Evolutionary conservation across 2,113 vertebrate species (phyloP), one percentile per base, ranked within the genome.

Genomic region (Thunnus maccoyii): DNA sequence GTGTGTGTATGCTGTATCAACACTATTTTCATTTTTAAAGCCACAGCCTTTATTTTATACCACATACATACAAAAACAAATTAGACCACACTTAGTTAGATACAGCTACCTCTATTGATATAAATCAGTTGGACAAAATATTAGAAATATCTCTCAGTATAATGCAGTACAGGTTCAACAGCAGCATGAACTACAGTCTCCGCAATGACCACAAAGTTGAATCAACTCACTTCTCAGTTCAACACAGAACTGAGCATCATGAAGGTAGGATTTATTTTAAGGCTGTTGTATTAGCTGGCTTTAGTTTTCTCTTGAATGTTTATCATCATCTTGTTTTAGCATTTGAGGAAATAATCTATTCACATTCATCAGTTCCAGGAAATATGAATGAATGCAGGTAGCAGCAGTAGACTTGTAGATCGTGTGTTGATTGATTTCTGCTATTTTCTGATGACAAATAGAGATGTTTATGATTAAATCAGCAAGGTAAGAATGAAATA

Each of bases 311-410:
- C 7, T 41, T 2, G 9, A 41, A 6, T 41, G 36, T 9, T 41
- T 18, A 25, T 72, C 2, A 72, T 41, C 5, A 27, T n/a, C 50
- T 6, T 72, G 17, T 27, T 14, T 57, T 1, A 9, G 20, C 1
- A 8, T 6, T 58, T 15, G 32, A 56, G 36, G 36, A 56, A 61
- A 47, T 20, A 0, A 22, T 52, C 6, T 3, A 1, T 41, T 73
- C 22, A 61, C 1, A 25, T 44, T 52, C 32, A 36, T 41, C 51
- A 50, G 22, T 22, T 80, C 17, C 55, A 60, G 54, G 78, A 73
- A 60, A 46, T 17, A 12, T 58, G 15, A 64, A 11, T 12, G 13
- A 50, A 5, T 22, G 18, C 56, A 30, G 47, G 32, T n/a, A 8
- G 8, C 41, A 32, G 63, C 52, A 3, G 32, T 41, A 52, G 32